These are phyloP conservation scores for Polyergus mexicanus DNA, from an alignment of 1,140 invertebrate genomes.

Conservation along the genomic window DNA sequence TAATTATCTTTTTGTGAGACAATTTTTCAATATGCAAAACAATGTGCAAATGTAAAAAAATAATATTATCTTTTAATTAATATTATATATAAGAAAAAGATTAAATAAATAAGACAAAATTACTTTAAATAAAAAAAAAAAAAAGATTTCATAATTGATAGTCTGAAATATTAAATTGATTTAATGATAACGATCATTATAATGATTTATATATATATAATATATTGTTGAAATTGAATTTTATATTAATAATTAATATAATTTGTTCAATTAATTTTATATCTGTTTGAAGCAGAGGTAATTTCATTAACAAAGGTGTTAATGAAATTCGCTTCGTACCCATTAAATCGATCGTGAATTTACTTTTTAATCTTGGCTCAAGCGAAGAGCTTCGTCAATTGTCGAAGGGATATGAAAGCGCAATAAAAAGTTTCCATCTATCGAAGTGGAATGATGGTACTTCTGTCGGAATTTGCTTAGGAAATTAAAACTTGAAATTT, in stretches of 20 bases:
- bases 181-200: neutral
- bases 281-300: neutral
- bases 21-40: conserved; percentile 31
- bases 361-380: conserved; percentile 11
- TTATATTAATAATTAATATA: neutral
- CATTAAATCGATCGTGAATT: neutral
- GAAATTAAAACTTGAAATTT: conserved; percentile 41
- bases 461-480: neutral
- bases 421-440: conserved; percentile 23
- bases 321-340: conserved; percentile 5
- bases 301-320: no score
- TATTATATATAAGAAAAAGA: neutral
- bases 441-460: neutral
- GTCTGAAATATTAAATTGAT: neutral
- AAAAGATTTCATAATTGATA: neutral
- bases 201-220: no score
- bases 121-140: neutral
- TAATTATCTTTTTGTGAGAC: neutral
- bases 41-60: conserved; percentile 1
- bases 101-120: neutral
- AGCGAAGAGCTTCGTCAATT: conserved; percentile 2
- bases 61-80: neutral
- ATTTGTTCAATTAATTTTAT: neutral
- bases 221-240: neutral
- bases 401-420: conserved; percentile 37